Conservation (phyloP, 1,140 invertebrate species). For the Gryon sp. region DNA sequence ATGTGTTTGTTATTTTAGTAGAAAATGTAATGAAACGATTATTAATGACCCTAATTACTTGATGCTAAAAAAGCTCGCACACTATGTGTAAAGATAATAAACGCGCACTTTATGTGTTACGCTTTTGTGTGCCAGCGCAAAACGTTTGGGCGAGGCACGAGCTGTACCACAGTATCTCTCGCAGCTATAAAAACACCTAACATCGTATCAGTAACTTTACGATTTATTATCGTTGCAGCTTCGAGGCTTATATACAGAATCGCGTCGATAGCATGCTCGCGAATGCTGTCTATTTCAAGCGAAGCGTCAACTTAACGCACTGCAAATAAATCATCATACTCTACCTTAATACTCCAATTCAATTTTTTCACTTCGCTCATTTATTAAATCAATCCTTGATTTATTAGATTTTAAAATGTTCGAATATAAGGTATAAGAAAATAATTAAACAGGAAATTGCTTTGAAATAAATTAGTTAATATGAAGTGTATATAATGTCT, state of each 20-base stretch:
- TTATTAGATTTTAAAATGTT: constrained; percentile 1
- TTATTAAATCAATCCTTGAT: constrained; percentile 14
- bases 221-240: constrained; percentile 47
- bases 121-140: constrained; percentile 39
- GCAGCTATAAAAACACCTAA: constrained; percentile 49
- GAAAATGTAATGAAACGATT: constrained; percentile 11
- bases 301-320: constrained; percentile 20
- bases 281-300: constrained; percentile 39
- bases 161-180: constrained; percentile 42
- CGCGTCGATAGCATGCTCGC: constrained; percentile 1
- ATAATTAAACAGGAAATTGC: not conserved
- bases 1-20: too few relatives aligned
- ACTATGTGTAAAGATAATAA: constrained; percentile 51
- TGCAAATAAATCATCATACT: constrained; percentile 16
- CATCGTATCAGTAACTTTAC: constrained; percentile 49
- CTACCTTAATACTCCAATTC: not conserved
- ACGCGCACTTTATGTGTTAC: constrained; percentile 37
- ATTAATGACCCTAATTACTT: constrained; percentile 30
- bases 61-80: constrained; percentile 22
- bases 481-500: too few relatives aligned
- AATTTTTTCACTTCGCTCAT: constrained; percentile 3
- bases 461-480: too few relatives aligned
- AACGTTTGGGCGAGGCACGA: constrained; percentile 48
- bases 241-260: constrained; percentile 20
- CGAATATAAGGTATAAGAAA: not conserved